Evolutionary conservation across 2,888 invertebrate species (phyloP).

Genomic region (Brachyptera putata): DNA sequence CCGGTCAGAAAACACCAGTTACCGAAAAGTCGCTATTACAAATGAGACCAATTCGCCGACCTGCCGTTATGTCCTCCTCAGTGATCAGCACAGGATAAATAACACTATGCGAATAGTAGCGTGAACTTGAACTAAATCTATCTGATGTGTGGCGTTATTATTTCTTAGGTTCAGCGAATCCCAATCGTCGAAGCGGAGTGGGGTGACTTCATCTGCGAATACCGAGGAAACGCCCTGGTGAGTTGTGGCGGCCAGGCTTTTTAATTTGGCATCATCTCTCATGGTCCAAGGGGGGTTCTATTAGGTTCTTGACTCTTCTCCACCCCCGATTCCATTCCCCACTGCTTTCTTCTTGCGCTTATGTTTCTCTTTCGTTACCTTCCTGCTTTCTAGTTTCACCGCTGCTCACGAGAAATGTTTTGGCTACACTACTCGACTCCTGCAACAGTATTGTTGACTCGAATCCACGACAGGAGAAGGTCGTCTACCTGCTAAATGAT

Average conservation of each 20-base stretch:
- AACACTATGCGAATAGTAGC: neutral
- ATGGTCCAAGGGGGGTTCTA: too few species aligned
- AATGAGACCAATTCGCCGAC: too few species aligned
- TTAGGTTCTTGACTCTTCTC: neutral
- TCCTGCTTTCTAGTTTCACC: neutral
- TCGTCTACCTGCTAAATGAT: too few species aligned
- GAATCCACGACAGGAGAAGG: too few species aligned
- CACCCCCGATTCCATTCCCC: neutral
- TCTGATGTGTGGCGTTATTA: conserved; percentile 32
- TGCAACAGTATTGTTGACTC: too few species aligned
- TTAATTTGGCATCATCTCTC: neutral
- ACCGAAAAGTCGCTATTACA: too few species aligned
- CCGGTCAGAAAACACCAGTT: too few species aligned
- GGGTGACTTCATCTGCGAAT: conserved; percentile 46
- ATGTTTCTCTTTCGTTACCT: neutral
- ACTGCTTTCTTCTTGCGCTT: too few species aligned
- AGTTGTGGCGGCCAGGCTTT: conserved; percentile 30
- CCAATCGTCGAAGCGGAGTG: conserved; percentile 50
- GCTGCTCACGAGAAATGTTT: too few species aligned
- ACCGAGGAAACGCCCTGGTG: conserved; percentile 41
- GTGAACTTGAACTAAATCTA: too few species aligned
- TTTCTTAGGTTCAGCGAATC: conserved; percentile 53
- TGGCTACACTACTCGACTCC: too few species aligned
- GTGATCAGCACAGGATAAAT: neutral
- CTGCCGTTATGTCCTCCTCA: too few species aligned